phyloP scores from a whole-genome alignment of 1,140 invertebrate genomes.

The Episyrphus balteatus region DNA sequence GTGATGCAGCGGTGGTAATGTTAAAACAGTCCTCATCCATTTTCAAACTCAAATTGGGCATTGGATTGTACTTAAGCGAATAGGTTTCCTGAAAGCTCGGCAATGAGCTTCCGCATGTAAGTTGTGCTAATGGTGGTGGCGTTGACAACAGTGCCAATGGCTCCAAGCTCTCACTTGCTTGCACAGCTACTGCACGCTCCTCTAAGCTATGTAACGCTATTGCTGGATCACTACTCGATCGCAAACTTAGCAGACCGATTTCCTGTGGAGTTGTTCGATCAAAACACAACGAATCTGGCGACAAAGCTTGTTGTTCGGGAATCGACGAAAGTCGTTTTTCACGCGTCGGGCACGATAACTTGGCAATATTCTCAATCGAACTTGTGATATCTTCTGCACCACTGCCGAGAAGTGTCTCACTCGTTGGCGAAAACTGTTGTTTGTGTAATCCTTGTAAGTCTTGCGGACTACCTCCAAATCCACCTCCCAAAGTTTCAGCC shows the following conservation, averaged over 20 bases:
- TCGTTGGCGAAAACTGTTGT: background rate
- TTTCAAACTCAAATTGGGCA: constrained; percentile 48
- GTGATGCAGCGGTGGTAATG: constrained; percentile 38
- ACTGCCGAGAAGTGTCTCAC: constrained; percentile 12
- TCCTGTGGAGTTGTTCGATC: constrained; percentile 12
- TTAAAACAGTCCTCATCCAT: constrained; percentile 70
- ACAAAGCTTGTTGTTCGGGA: constrained; percentile 35
- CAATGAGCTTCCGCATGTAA: constrained; percentile 48
- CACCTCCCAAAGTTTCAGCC: background rate
- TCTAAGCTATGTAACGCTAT: constrained; percentile 25
- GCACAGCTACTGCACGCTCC: constrained; percentile 17
- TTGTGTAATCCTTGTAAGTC: background rate
- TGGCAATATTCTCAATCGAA: constrained; percentile 31
- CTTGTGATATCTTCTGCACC: constrained; percentile 26
- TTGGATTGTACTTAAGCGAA: constrained; percentile 50
- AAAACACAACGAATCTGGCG: constrained; percentile 23
- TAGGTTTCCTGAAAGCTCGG: constrained; percentile 82
- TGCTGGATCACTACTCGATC: constrained; percentile 34
- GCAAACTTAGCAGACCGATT: constrained; percentile 21
- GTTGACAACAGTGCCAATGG: background rate
- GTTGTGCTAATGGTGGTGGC: constrained; percentile 14
- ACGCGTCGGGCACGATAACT: constrained; percentile 27
- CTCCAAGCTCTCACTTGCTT: constrained; percentile 4
- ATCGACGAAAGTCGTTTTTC: constrained; percentile 37
- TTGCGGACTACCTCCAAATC: background rate